Percentiles rank a stretch among this genome's conserved stretches.
phyloP scores from a whole-genome alignment of 2,888 invertebrate genomes.

The Trissolcus japonicus region DNA sequence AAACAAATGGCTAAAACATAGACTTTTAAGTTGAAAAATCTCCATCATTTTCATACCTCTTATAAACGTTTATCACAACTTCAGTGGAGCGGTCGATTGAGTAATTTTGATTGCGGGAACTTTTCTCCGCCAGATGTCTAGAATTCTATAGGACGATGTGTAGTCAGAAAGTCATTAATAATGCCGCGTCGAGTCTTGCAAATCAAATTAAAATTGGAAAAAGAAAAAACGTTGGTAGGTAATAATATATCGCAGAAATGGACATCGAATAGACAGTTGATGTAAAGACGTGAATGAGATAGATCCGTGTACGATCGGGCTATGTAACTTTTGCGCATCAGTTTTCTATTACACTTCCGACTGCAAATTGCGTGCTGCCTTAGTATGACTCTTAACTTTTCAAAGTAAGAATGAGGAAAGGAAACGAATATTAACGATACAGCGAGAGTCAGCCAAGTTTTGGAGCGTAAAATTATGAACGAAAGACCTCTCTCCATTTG shows the following conservation, averaged over 20 bases:
- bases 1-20: too few relatives aligned
- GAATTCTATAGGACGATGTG: background rate
- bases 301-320: conserved; percentile 17
- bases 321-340: conserved; percentile 37
- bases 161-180: background rate
- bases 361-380: conserved; percentile 52
- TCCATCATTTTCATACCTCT: too few relatives aligned
- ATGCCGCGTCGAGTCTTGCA: background rate
- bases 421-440: conserved; percentile 50
- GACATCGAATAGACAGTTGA: conserved; percentile 29
- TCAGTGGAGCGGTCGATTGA: too few relatives aligned
- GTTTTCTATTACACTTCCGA: conserved; percentile 54
- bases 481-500: conserved; percentile 26
- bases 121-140: too few relatives aligned
- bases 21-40: too few relatives aligned
- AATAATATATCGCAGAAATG: conserved; percentile 28
- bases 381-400: conserved; percentile 43
- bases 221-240: conserved; percentile 9
- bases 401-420: conserved; percentile 38
- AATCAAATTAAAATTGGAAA: background rate
- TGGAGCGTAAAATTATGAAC: conserved; percentile 43
- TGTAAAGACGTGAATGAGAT: conserved; percentile 29
- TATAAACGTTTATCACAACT: too few relatives aligned
- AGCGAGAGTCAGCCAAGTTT: conserved; percentile 45
- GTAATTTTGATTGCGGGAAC: too few relatives aligned